A percentile compares a stretch with the other conserved stretches of the same genome.
These are phyloP conservation scores for Troides oblongomaculatus DNA, from an alignment of 2,888 invertebrate species.

Conservation along the genomic window DNA sequence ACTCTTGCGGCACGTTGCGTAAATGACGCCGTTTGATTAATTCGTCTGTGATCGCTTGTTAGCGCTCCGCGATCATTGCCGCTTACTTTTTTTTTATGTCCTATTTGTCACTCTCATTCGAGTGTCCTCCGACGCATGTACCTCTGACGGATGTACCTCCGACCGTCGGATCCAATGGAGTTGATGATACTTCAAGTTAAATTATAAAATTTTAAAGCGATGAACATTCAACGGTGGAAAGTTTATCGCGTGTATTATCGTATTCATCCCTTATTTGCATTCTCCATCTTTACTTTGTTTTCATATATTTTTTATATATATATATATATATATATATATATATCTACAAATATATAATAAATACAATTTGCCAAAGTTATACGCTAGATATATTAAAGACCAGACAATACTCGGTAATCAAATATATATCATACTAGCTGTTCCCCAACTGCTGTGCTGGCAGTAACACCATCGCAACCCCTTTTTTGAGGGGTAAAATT, in stretches of 20 bases:
- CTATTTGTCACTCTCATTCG: neutral
- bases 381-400: too few relatives aligned
- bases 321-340: too few relatives aligned
- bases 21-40: constrained; percentile 70
- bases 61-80: constrained; percentile 31
- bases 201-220: neutral
- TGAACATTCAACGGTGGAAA: neutral
- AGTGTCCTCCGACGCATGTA: neutral
- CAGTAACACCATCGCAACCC: too few relatives aligned
- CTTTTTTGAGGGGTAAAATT: too few relatives aligned
- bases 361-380: too few relatives aligned
- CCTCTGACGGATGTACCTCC: neutral
- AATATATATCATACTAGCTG: too few relatives aligned
- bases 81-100: constrained; percentile 27
- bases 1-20: constrained; percentile 67
- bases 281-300: neutral
- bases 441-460: too few relatives aligned
- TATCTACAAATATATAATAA: too few relatives aligned
- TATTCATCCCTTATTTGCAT: neutral
- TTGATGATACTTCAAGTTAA: neutral
- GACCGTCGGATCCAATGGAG: neutral
- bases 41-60: constrained; percentile 51
- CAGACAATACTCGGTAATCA: too few relatives aligned
- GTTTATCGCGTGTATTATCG: neutral
- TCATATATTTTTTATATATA: too few relatives aligned